A percentile compares a stretch with the other conserved stretches of the same genome.
Conservation (phyloP, 2,888 invertebrate species). For the Cyclophora albipunctata region DNA sequence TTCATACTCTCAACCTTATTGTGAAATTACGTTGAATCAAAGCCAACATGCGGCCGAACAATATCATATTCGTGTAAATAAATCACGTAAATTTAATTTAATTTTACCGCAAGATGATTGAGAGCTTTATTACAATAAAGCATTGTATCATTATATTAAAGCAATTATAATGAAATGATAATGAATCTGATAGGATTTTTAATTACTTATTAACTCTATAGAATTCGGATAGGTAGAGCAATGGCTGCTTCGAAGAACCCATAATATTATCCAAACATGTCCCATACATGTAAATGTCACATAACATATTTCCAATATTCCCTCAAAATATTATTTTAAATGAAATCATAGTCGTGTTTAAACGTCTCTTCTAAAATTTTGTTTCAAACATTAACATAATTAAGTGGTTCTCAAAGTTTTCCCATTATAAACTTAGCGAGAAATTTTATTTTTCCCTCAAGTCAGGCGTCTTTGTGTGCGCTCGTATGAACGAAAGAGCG, state of each 20-base stretch:
- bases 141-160: no score
- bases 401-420: constrained; percentile 77
- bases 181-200: no score
- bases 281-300: no score
- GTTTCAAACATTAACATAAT: constrained; percentile 77
- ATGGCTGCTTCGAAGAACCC: neutral
- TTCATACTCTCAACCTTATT: constrained; percentile 13
- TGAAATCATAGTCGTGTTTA: constrained; percentile 68
- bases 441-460: constrained; percentile 77
- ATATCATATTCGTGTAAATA: no score
- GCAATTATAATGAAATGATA: no score
- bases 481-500: constrained; percentile 61
- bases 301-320: no score
- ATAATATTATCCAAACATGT: neutral
- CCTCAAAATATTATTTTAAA: constrained; percentile 34
- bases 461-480: constrained; percentile 67
- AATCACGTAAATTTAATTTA: no score
- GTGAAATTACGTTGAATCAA: constrained; percentile 1
- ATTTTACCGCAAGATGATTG: no score
- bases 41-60: neutral
- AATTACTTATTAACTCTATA: no score
- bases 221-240: no score
- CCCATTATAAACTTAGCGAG: constrained; percentile 77
- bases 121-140: no score
- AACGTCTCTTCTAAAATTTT: constrained; percentile 73